phyloP scores from a whole-genome alignment of 2,888 invertebrate species.

The Apeira syringaria region DNA sequence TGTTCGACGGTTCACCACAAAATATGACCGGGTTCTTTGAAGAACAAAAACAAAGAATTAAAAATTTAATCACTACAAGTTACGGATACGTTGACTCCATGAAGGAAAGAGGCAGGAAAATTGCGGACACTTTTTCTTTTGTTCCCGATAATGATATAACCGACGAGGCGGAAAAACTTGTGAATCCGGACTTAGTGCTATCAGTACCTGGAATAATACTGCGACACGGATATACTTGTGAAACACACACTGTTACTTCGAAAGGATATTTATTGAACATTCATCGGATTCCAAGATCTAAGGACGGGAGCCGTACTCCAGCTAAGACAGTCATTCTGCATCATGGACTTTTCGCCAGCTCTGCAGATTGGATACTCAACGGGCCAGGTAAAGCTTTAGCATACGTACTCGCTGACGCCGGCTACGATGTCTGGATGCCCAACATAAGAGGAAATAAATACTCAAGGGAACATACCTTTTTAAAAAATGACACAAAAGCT shows the following conservation, averaged over 20 bases:
- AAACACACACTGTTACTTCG: slow-evolving; percentile 88
- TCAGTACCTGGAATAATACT: slow-evolving; percentile 64
- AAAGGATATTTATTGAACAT: slow-evolving; percentile 92
- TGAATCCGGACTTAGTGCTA: slow-evolving; percentile 58
- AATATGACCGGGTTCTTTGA: slow-evolving; percentile 33
- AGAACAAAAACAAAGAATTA: slow-evolving; percentile 44
- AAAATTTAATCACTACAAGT: slow-evolving; percentile 43
- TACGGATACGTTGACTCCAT: slow-evolving; percentile 52
- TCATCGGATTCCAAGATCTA: slow-evolving; percentile 89
- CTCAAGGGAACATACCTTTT: slow-evolving; percentile 84
- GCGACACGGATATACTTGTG: slow-evolving; percentile 86
- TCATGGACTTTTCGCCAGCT: slow-evolving; percentile 91
- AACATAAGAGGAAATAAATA: slow-evolving; percentile 93
- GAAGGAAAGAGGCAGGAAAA: slow-evolving; percentile 48
- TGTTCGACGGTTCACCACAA: slow-evolving; percentile 31
- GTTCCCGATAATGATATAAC: slow-evolving; percentile 35
- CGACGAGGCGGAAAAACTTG: slow-evolving; percentile 40
- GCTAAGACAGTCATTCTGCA: slow-evolving; percentile 85
- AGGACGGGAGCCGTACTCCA: slow-evolving; percentile 48
- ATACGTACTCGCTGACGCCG: slow-evolving; percentile 86
- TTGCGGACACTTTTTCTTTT: slow-evolving; percentile 52
- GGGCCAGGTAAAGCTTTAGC: slow-evolving; percentile 86
- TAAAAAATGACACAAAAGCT: slow-evolving; percentile 79
- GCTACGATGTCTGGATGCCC: slow-evolving; percentile 92
- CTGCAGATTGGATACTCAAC: slow-evolving; percentile 90